Percentiles rank a stretch among this genome's conserved stretches.
Conservation (phyloP, 1,140 invertebrate species). For the Tetragonula clypearis region DNA sequence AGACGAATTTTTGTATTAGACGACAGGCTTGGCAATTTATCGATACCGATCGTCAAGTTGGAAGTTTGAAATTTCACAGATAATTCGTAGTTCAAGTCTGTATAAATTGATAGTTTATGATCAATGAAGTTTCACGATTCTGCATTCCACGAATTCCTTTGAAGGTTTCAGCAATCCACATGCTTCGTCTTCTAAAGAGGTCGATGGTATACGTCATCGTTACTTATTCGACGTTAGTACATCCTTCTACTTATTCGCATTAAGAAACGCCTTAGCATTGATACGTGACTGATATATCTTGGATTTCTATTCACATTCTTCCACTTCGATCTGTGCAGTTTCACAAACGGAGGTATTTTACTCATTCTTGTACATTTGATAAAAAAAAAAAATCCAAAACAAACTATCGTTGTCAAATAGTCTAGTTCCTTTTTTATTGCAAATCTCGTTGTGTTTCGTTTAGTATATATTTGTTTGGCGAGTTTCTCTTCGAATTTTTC, state of each 20-base stretch:
- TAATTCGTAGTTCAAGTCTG: neutral
- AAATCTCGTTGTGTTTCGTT: neutral
- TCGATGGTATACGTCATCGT: neutral
- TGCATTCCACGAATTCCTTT: neutral
- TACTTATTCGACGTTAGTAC: conserved; percentile 23
- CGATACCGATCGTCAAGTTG: neutral
- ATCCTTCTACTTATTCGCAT: neutral
- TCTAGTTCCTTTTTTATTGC: neutral
- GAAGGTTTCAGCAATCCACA: too few relatives aligned
- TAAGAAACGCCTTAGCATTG: conserved; percentile 42
- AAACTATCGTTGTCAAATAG: neutral
- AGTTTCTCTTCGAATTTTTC: neutral
- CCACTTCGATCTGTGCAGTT: conserved; percentile 48
- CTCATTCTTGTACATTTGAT: neutral
- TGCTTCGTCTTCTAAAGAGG: neutral
- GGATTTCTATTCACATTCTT: conserved; percentile 60
- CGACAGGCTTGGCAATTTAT: neutral
- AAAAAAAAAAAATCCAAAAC: too few relatives aligned
- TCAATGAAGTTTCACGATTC: neutral
- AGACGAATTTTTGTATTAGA: neutral
- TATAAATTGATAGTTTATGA: neutral
- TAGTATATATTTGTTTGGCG: neutral
- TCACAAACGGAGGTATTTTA: conserved; percentile 23
- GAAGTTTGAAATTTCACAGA: neutral
- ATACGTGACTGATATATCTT: conserved; percentile 62